A percentile compares a stretch with the other conserved stretches of the same genome.
Evolutionary conservation across 2,113 vertebrate genomes (phyloP).

Genomic region (Brachypodius melanocephalos): DNA sequence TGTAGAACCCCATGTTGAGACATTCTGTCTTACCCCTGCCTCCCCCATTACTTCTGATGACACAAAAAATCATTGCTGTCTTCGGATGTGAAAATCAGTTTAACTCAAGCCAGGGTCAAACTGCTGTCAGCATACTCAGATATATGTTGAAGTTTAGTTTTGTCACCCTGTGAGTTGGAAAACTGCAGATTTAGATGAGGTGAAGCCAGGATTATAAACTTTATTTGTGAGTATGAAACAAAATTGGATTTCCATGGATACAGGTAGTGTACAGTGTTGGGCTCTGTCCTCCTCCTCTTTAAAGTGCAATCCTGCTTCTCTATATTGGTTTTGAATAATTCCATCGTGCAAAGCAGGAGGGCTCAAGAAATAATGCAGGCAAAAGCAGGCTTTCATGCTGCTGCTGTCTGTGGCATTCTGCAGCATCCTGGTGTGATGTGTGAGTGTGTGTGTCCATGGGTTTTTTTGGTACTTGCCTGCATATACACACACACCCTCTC

Average conservation of each 20-base stretch:
- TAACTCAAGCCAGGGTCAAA: conserved; percentile 75
- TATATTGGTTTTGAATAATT: conserved; percentile 4
- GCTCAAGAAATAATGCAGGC: neutral
- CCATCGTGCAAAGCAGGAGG: neutral
- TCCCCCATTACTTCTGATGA: neutral
- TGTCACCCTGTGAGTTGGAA: conserved; percentile 39
- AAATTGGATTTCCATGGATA: neutral
- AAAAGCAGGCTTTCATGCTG: neutral
- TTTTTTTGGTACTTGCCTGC: neutral
- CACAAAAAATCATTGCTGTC: conserved; percentile 71
- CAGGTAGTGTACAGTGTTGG: neutral
- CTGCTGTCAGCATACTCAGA: conserved; percentile 70
- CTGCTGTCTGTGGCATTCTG: conserved; percentile 5
- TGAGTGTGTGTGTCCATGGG: neutral
- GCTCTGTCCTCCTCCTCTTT: neutral
- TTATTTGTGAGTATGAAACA: conserved; percentile 25
- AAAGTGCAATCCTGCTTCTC: neutral
- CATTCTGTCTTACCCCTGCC: conserved; percentile 69
- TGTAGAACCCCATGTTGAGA: conserved; percentile 75
- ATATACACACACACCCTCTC: neutral
- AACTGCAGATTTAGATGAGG: conserved; percentile 35
- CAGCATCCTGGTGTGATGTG: neutral
- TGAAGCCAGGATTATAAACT: conserved; percentile 5
- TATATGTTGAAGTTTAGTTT: conserved; percentile 46
- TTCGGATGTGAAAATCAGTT: conserved; percentile 78